phyloP scores from a whole-genome alignment of 2,113 vertebrate species.

The Poeciliopsis turrubarensis region DNA sequence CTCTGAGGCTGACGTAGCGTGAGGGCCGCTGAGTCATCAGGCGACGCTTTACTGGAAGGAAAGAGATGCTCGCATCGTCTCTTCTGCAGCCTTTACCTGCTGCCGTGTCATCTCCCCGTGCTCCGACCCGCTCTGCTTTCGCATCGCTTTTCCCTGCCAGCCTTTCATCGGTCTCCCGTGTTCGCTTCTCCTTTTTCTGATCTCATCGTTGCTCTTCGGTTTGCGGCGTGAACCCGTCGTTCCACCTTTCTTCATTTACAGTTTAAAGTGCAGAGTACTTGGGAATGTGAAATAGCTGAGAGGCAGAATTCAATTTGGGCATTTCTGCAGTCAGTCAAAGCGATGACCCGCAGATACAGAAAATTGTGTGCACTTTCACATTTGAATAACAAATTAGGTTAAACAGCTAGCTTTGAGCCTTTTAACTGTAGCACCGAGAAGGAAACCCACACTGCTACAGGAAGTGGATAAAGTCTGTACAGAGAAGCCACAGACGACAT shows the following conservation, averaged over 20 bases:
- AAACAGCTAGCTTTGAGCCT: too few relatives aligned
- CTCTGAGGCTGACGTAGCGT: constrained; percentile 50
- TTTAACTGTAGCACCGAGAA: too few relatives aligned
- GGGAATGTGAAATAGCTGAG: not conserved
- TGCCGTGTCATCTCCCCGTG: constrained; percentile 41
- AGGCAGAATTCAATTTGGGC: not conserved
- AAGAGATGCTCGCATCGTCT: constrained; percentile 49
- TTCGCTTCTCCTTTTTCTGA: not conserved
- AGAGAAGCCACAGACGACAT: too few relatives aligned
- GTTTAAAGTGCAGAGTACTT: not conserved
- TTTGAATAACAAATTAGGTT: too few relatives aligned
- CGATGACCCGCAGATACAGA: too few relatives aligned
- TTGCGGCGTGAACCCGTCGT: too few relatives aligned
- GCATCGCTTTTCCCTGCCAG: not conserved
- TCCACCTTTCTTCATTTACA: not conserved
- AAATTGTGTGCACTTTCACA: too few relatives aligned
- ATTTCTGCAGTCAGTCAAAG: not conserved
- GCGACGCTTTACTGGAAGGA: constrained; percentile 64
- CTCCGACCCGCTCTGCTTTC: constrained; percentile 7
- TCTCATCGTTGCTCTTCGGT: not conserved
- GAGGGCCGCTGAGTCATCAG: constrained; percentile 70
- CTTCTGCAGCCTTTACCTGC: constrained; percentile 47
- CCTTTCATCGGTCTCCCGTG: not conserved
- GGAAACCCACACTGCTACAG: too few relatives aligned
- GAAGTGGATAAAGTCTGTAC: too few relatives aligned